phyloP scores from a whole-genome alignment of 2,113 vertebrate genomes.

The Dromiciops gliroides region DNA sequence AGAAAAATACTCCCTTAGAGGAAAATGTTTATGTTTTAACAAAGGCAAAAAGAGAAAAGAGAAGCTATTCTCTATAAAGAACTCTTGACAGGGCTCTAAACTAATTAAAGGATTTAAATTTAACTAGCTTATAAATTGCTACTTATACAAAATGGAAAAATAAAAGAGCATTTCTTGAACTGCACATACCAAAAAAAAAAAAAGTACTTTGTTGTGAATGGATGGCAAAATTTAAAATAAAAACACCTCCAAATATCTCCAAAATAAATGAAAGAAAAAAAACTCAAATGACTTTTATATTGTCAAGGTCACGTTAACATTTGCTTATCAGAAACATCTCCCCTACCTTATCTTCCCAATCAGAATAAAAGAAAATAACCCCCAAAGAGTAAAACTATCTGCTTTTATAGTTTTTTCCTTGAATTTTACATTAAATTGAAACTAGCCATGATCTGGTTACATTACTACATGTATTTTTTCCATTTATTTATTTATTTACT shows the following conservation, averaged over 20 bases:
- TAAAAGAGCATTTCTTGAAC: neutral
- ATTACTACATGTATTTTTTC: neutral
- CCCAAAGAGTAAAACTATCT: neutral
- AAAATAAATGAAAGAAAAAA: neutral
- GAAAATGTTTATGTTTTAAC: neutral
- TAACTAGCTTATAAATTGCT: conserved; percentile 12
- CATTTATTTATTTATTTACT: neutral
- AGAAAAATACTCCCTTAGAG: neutral
- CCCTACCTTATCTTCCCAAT: neutral
- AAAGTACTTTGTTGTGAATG: neutral
- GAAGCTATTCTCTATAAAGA: neutral
- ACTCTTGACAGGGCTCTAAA: neutral
- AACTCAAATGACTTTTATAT: neutral
- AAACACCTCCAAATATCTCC: neutral
- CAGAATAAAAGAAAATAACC: neutral
- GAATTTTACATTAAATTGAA: neutral
- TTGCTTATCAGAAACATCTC: neutral
- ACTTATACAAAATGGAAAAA: neutral
- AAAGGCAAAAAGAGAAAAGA: conserved; percentile 17
- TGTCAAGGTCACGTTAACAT: neutral
- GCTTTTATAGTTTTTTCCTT: neutral
- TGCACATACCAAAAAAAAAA: neutral
- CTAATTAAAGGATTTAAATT: conserved; percentile 5
- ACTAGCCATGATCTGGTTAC: neutral
- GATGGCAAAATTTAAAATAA: neutral